phyloP scores from a whole-genome alignment of 2,888 invertebrate species.

The Sepiola atlantica region DNA sequence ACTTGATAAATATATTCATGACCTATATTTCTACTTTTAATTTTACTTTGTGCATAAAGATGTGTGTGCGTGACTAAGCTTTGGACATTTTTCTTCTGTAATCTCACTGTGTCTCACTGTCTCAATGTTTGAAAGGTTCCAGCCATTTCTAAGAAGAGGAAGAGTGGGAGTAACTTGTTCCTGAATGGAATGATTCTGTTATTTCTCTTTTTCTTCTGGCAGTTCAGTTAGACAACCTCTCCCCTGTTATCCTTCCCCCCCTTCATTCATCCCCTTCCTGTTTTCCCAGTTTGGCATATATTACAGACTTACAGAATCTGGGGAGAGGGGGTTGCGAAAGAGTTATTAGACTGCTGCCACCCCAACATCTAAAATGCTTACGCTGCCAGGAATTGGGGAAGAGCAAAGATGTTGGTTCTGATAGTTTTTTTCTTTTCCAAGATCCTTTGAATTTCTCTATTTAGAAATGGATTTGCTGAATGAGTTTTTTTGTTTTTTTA shows the following conservation, averaged over 20 bases:
- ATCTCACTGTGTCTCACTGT: not conserved
- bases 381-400: not conserved
- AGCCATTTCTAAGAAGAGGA: not conserved
- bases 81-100: not conserved
- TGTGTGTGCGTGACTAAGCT: not conserved
- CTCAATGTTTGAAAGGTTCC: not conserved
- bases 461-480: not conserved
- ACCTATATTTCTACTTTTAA: too few relatives aligned
- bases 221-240: not conserved
- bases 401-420: not conserved
- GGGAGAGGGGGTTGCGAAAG: too few relatives aligned
- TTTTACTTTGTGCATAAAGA: not conserved
- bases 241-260: not conserved
- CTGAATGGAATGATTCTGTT: not conserved
- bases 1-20: too few relatives aligned
- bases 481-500: not conserved
- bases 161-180: not conserved
- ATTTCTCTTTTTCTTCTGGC: not conserved
- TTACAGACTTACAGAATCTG: not conserved
- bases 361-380: not conserved
- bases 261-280: not conserved
- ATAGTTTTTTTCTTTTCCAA: not conserved
- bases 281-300: not conserved
- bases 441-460: not conserved
- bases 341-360: not conserved